These are phyloP conservation scores for Erpetoichthys calabaricus DNA, from an alignment of 2,797 vertebrate species.

Conservation along the genomic window DNA sequence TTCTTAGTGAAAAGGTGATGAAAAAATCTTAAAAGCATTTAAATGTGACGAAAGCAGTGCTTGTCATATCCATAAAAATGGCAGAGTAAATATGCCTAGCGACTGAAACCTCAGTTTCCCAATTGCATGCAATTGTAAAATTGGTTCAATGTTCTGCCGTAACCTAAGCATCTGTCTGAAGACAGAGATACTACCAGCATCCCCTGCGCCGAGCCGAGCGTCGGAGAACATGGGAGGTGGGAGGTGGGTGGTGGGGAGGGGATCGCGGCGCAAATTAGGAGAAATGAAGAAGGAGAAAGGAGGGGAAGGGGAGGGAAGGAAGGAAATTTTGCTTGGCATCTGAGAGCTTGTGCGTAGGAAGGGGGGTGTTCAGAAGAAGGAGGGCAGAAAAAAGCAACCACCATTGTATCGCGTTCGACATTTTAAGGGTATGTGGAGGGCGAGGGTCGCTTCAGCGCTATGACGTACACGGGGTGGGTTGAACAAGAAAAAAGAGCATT, in stretches of 20 bases:
- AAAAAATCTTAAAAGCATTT: no score
- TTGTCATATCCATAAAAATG: neutral
- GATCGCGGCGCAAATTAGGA: neutral
- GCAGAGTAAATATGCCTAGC: neutral
- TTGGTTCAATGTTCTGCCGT: slow-evolving; percentile 38
- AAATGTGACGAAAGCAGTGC: neutral
- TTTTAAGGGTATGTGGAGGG: no score
- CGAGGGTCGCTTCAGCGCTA: no score
- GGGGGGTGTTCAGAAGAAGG: no score
- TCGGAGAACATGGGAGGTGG: neutral
- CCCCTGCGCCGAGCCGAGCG: slow-evolving; percentile 27
- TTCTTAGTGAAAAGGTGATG: neutral
- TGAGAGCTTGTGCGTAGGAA: no score
- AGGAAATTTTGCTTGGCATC: neutral
- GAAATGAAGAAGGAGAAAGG: neutral
- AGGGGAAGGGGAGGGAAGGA: neutral
- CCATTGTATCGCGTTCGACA: no score
- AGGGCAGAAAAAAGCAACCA: no score
- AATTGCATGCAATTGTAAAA: slow-evolving; percentile 29
- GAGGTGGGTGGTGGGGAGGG: neutral
- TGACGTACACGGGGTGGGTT: no score
- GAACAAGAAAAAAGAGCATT: no score
- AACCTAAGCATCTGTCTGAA: slow-evolving; percentile 47
- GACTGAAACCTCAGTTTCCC: neutral
- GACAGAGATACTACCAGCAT: slow-evolving; percentile 64